Evolutionary conservation across 1,140 invertebrate species (phyloP).

Genomic region (Drosophila pseudoobscura): DNA sequence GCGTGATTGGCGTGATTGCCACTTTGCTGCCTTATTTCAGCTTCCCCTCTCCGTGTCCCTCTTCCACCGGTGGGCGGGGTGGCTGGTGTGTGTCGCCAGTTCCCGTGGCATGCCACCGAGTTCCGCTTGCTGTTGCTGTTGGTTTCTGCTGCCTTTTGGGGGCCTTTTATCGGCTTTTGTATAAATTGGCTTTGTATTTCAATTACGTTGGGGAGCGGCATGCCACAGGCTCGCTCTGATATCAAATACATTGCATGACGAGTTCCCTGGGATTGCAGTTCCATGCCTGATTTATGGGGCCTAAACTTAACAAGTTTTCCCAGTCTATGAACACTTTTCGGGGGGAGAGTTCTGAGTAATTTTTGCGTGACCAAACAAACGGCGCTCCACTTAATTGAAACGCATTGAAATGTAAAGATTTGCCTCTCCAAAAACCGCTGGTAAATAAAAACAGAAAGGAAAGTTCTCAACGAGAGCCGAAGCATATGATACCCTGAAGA

Average conservation of each 20-base stretch:
- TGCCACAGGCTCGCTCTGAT: slow-evolving; percentile 28
- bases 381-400: slow-evolving; percentile 64
- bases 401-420: slow-evolving; percentile 70
- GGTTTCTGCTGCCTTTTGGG: slow-evolving; percentile 23
- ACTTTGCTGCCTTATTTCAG: slow-evolving; percentile 74
- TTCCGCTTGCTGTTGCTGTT: slow-evolving; percentile 9
- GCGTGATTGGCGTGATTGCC: slow-evolving; percentile 81
- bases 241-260: slow-evolving; percentile 1
- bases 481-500: no score
- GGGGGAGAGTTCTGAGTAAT: slow-evolving; percentile 16
- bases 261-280: slow-evolving; percentile 17
- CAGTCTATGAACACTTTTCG: no score
- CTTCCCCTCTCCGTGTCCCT: slow-evolving; percentile 17
- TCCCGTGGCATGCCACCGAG: not conserved
- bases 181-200: slow-evolving; percentile 79
- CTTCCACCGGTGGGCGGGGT: no score
- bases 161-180: slow-evolving; percentile 63
- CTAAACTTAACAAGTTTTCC: slow-evolving; percentile 10
- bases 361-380: slow-evolving; percentile 43
- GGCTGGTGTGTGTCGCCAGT: slow-evolving; percentile 12
- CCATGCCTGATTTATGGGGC: slow-evolving; percentile 39
- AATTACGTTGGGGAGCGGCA: slow-evolving; percentile 53
- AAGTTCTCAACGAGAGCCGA: no score
- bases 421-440: slow-evolving; percentile 43
- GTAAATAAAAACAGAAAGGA: slow-evolving; percentile 44